Conservation (phyloP, 2,888 invertebrate genomes). For the Melieria picta region DNA sequence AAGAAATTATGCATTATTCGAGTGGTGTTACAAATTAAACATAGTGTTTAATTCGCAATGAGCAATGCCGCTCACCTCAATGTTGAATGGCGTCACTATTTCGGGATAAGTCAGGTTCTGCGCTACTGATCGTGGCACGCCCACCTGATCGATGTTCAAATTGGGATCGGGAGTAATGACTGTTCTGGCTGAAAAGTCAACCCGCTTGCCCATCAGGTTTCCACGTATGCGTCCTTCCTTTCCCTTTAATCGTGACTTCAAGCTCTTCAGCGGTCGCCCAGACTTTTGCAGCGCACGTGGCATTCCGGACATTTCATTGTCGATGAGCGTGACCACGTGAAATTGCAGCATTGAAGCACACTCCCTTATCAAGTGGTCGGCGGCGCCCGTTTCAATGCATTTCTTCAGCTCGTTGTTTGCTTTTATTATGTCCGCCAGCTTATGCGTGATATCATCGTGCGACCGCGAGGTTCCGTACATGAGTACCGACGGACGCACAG, state of each 20-base stretch:
- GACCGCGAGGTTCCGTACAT: slow-evolving; percentile 74
- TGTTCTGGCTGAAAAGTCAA: slow-evolving; percentile 75
- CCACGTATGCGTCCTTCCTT: slow-evolving; percentile 76
- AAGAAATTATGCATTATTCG: too few species aligned
- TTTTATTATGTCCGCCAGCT: slow-evolving; percentile 74
- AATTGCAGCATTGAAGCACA: slow-evolving; percentile 74
- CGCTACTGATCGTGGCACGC: slow-evolving; percentile 74
- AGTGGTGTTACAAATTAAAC: neutral
- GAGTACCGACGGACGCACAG: slow-evolving; percentile 96
- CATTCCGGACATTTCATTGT: slow-evolving; percentile 74
- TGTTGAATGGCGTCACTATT: slow-evolving; percentile 75
- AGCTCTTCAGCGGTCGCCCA: slow-evolving; percentile 73
- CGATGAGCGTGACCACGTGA: slow-evolving; percentile 73
- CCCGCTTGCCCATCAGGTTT: slow-evolving; percentile 76
- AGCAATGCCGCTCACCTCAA: slow-evolving; percentile 64
- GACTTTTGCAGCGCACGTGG: slow-evolving; percentile 73
- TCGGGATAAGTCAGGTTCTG: slow-evolving; percentile 76
- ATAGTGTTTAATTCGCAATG: neutral
- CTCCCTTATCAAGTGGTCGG: slow-evolving; percentile 73
- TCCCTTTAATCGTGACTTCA: slow-evolving; percentile 72
- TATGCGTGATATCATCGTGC: slow-evolving; percentile 75
- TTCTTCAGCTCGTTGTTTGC: slow-evolving; percentile 72
- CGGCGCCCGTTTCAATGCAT: slow-evolving; percentile 73
- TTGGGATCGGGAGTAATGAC: slow-evolving; percentile 71
- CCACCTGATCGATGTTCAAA: slow-evolving; percentile 71